Conservation (phyloP, 1,140 invertebrate species). For the Chrysopa pallens region DNA sequence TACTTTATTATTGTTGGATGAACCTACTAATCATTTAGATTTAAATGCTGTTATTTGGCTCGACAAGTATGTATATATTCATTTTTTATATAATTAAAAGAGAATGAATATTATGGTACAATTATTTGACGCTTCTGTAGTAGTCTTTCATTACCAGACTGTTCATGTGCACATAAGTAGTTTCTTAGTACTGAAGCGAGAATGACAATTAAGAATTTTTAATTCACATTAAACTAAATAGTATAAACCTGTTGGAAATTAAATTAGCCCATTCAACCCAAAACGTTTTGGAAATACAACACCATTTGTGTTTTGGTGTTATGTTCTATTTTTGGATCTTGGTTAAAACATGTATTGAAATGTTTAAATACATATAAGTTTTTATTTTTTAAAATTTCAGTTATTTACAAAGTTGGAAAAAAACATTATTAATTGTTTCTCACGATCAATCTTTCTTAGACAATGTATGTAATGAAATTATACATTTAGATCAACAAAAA, state of each 20-base stretch:
- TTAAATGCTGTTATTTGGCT: slow-evolving; percentile 98
- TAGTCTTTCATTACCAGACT: too few species aligned
- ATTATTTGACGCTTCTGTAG: too few species aligned
- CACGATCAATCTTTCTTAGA: slow-evolving; percentile 99
- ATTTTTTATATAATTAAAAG: slow-evolving; percentile 2
- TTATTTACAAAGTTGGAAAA: slow-evolving; percentile 95
- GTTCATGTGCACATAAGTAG: too few species aligned
- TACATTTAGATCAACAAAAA: slow-evolving; percentile 90
- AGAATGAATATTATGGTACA: neutral
- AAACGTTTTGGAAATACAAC: too few species aligned
- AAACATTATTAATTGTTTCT: slow-evolving; percentile 91
- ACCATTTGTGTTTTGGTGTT: too few species aligned
- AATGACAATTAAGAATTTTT: too few species aligned
- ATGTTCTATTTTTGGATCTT: too few species aligned
- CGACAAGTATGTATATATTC: slow-evolving; percentile 58
- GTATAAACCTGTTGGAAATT: too few species aligned
- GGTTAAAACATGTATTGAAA: too few species aligned
- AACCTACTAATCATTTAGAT: slow-evolving; percentile 91
- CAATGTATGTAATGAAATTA: slow-evolving; percentile 97
- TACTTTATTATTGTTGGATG: slow-evolving; percentile 86
- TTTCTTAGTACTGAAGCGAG: too few species aligned
- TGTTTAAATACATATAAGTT: neutral
- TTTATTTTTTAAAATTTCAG: slow-evolving; percentile 22
- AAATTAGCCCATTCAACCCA: too few species aligned
- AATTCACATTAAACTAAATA: too few species aligned